Percentiles rank a stretch among this genome's conserved stretches.
These are phyloP conservation scores for Tetanocera ferruginea DNA, from an alignment of 2,888 invertebrate species.

Conservation along the genomic window DNA sequence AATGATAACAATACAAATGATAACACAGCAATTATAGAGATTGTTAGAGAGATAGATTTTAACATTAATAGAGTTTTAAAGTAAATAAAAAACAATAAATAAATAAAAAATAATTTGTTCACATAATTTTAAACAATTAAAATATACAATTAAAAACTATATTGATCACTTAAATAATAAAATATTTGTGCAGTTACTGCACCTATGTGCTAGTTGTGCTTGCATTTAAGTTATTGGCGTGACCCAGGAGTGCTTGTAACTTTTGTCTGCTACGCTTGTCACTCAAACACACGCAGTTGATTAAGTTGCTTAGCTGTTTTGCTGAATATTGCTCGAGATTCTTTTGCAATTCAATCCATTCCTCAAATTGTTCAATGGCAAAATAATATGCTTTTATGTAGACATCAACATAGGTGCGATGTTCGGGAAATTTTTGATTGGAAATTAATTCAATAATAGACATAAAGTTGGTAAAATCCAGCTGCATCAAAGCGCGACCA, in stretches of 20 bases:
- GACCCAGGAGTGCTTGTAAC: conserved; percentile 80
- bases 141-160: conserved; percentile 2
- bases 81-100: neutral
- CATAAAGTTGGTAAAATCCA: conserved; percentile 95
- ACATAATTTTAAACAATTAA: neutral
- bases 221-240: conserved; percentile 53
- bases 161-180: conserved; percentile 4
- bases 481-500: conserved; percentile 96
- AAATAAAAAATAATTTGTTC: neutral
- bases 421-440: conserved; percentile 85
- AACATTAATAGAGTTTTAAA: neutral
- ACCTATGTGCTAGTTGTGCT: conserved; percentile 49
- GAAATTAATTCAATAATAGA: conserved; percentile 91
- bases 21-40: conserved; percentile 16
- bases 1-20: conserved; percentile 28
- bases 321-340: conserved; percentile 90
- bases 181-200: conserved; percentile 12
- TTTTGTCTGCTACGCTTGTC: conserved; percentile 89
- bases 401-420: conserved; percentile 90
- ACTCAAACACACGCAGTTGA: conserved; percentile 88
- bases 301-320: conserved; percentile 87
- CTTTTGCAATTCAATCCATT: conserved; percentile 87
- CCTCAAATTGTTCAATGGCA: conserved; percentile 88
- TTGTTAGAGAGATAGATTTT: neutral
- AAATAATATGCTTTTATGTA: conserved; percentile 98